phyloP scores from a whole-genome alignment of 2,797 vertebrate genomes.

The Myiotriccus ornatus region DNA sequence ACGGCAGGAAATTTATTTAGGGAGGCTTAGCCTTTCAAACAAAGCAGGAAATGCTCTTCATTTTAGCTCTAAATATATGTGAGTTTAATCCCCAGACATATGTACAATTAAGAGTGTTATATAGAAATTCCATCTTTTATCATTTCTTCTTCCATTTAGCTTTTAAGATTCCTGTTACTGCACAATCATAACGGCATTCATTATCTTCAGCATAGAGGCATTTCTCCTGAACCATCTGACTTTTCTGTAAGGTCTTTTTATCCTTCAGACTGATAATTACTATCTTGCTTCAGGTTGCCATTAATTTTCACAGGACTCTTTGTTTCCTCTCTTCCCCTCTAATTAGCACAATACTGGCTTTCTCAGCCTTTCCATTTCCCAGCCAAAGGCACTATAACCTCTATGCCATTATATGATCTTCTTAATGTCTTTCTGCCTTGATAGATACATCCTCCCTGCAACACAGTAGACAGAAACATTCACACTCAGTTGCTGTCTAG shows the following conservation, averaged over 20 bases:
- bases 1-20: not conserved
- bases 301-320: not conserved
- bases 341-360: not conserved
- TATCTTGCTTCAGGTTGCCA: not conserved
- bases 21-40: not conserved
- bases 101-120: not conserved
- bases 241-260: not conserved
- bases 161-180: not conserved
- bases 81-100: not conserved
- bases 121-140: not conserved
- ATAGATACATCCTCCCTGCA: not conserved
- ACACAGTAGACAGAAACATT: not conserved
- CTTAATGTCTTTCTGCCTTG: not conserved
- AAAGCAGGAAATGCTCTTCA: not conserved
- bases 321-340: not conserved
- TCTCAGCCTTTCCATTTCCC: not conserved
- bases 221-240: not conserved
- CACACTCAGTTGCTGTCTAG: not conserved
- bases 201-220: not conserved
- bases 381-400: not conserved
- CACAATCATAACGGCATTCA: not conserved
- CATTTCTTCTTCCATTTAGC: not conserved
- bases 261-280: conserved; percentile 6
- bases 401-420: not conserved
- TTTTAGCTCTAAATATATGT: not conserved